A percentile compares a stretch with the other conserved stretches of the same genome.
phyloP scores from a whole-genome alignment of 2,113 vertebrate genomes.

The Isichthys henryi region DNA sequence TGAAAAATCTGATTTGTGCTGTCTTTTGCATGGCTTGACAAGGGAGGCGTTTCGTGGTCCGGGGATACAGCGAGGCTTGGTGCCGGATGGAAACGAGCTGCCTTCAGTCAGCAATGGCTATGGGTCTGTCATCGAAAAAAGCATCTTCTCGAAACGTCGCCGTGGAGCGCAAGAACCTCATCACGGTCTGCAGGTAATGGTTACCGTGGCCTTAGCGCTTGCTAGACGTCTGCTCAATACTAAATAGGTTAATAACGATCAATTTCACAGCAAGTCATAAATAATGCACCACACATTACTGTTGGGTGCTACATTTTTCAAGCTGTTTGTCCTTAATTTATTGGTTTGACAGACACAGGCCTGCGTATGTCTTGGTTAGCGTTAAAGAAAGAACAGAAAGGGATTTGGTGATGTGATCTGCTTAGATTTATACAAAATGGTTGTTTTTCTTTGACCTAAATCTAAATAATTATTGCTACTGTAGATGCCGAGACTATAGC shows the following conservation, averaged over 20 bases:
- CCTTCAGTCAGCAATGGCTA: conserved; percentile 73
- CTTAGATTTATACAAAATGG: background rate
- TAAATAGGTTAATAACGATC: background rate
- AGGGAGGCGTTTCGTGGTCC: conserved; percentile 45
- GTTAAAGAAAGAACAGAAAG: background rate
- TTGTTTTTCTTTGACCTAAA: background rate
- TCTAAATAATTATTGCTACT: too few species aligned
- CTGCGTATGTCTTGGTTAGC: background rate
- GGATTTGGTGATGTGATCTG: background rate
- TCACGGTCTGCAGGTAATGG: conserved; percentile 81
- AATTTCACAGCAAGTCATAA: background rate
- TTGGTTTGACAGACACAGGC: background rate
- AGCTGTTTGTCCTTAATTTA: background rate
- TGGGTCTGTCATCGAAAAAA: conserved; percentile 71
- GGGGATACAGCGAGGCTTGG: conserved; percentile 28
- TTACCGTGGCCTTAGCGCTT: background rate
- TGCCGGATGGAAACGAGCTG: conserved; percentile 67
- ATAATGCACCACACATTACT: background rate
- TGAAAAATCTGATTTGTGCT: conserved; percentile 29
- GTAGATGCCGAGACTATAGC: background rate
- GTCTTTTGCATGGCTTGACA: conserved; percentile 30
- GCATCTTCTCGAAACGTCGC: conserved; percentile 71
- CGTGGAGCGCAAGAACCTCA: conserved; percentile 82
- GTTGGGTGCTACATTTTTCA: background rate
- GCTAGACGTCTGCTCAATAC: conserved; percentile 21